Evolutionary conservation across 2,797 vertebrate genomes (phyloP).

Genomic region (Mus spretus): DNA sequence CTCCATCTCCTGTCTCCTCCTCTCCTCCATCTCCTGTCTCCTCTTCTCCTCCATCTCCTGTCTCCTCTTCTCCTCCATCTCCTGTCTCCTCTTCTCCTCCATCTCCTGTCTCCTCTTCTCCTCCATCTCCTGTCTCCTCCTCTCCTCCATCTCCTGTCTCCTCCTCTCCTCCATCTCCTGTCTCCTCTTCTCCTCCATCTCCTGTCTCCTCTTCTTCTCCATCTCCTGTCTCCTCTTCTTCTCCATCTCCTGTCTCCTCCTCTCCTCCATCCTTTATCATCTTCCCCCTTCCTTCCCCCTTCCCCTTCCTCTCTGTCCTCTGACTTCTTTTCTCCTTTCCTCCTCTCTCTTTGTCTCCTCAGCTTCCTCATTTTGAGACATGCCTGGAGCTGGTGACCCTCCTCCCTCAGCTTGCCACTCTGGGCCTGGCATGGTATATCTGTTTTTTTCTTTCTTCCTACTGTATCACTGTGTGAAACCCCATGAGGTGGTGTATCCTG

Average conservation of each 20-base stretch:
- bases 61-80: neutral
- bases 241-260: no score
- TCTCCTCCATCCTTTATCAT: neutral
- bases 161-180: no score
- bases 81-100: neutral
- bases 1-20: neutral
- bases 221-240: neutral
- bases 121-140: no score
- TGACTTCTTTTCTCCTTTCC: neutral
- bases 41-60: no score
- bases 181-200: neutral
- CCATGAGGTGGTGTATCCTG: no score
- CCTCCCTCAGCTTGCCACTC: neutral
- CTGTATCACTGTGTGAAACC: neutral
- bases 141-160: neutral
- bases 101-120: neutral
- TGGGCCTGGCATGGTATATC: neutral
- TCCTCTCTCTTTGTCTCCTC: neutral
- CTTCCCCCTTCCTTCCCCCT: neutral
- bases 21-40: no score
- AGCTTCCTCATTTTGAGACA: neutral
- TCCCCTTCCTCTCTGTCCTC: neutral
- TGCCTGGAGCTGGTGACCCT: neutral
- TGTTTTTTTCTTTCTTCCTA: neutral
- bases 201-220: neutral